phyloP scores from a whole-genome alignment of 2,888 invertebrate genomes.

The Agonum fuliginosum region DNA sequence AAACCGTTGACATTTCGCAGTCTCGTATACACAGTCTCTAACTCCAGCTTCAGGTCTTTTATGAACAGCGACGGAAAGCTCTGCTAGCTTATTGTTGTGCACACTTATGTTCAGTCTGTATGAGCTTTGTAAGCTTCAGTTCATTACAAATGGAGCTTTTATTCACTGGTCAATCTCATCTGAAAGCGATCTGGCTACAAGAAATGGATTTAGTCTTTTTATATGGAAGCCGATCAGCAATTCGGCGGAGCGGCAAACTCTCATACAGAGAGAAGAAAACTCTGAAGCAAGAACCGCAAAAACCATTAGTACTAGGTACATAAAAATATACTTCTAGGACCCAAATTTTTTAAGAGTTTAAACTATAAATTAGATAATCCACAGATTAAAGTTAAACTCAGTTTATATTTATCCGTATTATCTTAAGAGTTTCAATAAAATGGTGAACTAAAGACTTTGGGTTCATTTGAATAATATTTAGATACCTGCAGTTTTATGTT shows the following conservation, averaged over 20 bases:
- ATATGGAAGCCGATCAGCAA: constrained; percentile 49
- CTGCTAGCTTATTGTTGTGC: constrained; percentile 61
- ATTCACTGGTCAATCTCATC: constrained; percentile 72
- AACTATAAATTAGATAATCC: too few species aligned
- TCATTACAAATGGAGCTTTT: constrained; percentile 73
- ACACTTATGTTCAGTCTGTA: constrained; percentile 65
- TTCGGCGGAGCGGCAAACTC: constrained; percentile 16
- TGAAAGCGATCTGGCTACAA: constrained; percentile 71
- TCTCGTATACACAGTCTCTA: constrained; percentile 41
- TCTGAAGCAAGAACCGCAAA: too few species aligned
- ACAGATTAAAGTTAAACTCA: too few species aligned
- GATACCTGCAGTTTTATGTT: too few species aligned
- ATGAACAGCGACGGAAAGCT: constrained; percentile 59
- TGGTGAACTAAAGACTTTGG: too few species aligned
- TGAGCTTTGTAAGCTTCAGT: constrained; percentile 69
- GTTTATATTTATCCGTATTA: too few species aligned
- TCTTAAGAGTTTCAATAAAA: too few species aligned
- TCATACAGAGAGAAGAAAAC: neutral
- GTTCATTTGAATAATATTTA: too few species aligned
- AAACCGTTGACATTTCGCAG: constrained; percentile 59
- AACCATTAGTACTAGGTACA: too few species aligned
- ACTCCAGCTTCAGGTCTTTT: constrained; percentile 22
- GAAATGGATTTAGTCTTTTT: constrained; percentile 70
- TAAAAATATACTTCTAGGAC: too few species aligned
- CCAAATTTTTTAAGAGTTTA: too few species aligned